Percentiles rank a stretch among this genome's conserved stretches.
These are phyloP conservation scores for Diaphora mendica DNA, from an alignment of 2,888 invertebrate species.

Conservation along the genomic window DNA sequence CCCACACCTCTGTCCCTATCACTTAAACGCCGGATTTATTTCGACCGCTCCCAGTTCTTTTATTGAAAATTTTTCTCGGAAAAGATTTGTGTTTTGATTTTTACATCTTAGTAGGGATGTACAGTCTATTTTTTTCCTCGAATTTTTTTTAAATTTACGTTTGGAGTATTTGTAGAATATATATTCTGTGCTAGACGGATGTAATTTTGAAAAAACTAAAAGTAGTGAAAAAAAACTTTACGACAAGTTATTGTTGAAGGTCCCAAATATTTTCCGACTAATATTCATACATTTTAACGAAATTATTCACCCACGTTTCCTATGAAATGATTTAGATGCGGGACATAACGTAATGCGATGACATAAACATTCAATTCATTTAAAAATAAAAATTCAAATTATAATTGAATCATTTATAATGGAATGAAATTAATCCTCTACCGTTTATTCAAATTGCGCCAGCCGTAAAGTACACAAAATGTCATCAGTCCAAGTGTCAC, in stretches of 20 bases:
- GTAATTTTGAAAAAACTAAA: not conserved
- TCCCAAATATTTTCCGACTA: not conserved
- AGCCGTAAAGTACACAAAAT: too few species aligned
- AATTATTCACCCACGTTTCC: not conserved
- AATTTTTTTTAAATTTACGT: not conserved
- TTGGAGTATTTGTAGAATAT: not conserved
- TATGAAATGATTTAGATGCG: not conserved
- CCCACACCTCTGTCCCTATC: slow-evolving; percentile 56
- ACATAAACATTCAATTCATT: too few species aligned
- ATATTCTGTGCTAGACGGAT: not conserved
- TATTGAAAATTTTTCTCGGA: slow-evolving; percentile 19
- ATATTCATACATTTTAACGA: not conserved
- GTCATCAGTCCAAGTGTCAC: not conserved
- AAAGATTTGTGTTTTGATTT: slow-evolving; percentile 13
- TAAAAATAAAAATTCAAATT: too few species aligned
- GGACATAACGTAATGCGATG: too few species aligned
- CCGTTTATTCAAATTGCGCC: not conserved
- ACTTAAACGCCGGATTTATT: slow-evolving; percentile 59
- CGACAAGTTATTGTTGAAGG: not conserved
- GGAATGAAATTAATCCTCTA: not conserved
- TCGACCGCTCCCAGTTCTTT: slow-evolving; percentile 37
- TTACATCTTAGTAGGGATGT: not conserved
- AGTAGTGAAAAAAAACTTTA: not conserved
- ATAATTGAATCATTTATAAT: not conserved
- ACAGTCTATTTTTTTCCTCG: not conserved